Base-by-base conservation (phyloP, 2,888 invertebrate species). In the Watsonalla binaria region DNA sequence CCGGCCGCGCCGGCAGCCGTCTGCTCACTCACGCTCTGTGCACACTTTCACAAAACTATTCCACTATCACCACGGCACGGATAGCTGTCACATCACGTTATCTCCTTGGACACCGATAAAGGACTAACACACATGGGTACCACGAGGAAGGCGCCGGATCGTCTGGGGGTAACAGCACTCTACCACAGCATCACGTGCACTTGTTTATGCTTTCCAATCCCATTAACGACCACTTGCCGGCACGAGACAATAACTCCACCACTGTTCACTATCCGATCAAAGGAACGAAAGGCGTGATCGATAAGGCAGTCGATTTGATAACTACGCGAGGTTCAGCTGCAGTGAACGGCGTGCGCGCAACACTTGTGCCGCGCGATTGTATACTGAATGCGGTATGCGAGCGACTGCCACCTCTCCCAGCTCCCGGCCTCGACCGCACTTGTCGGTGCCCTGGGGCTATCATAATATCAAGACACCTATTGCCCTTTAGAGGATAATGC, bases 21-120 rank as follows among this genome's bases (percentile, higher is more conserved):
- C 70, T 70, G 72, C 73, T 79, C 81, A 81, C 87, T 82, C 83
- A 82, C 85, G 84, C 82, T 82, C 76, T 71, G 69, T 84, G 83
- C 86, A 85, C 90, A 90, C 90, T 90, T 88, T 90, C 90, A 90
- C 90, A 89, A 87, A 85, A 86, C 85, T 86, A 89, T 87, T 85
- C 82, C 90, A 90, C 88, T 82, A 77, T 76, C 86, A 86, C 85
- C 78, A 74, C 69, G 68, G 77, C 79, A 83, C 76, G 81, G 80
- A 82, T 84, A 80, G 82, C 80, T 87, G 88, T 89, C 90, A 90
- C 90, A 90, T 90, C 89, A 89, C 89, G 83, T 84, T 86, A 89
- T 85, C 86, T 87, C 82, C 79, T 75, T 74, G 72, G 74, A 73
- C 83, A 83, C 80, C 63, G 69, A 66, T 62, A 72, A 65, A 65